These are phyloP conservation scores for Diceros bicornis DNA, from an alignment of 2,797 vertebrate genomes.

Conservation along the genomic window DNA sequence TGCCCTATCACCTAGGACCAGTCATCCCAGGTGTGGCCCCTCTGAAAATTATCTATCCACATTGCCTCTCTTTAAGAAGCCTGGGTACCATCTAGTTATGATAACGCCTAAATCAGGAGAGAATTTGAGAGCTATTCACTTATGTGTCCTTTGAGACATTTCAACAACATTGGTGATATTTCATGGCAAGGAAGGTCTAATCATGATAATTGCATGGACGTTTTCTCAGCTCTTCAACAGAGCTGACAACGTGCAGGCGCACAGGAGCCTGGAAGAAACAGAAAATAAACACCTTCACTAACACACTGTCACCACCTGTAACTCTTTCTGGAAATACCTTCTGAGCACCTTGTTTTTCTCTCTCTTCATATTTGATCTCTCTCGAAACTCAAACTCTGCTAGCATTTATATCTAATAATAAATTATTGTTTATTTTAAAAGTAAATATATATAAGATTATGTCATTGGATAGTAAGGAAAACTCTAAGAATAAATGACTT, in stretches of 20 bases:
- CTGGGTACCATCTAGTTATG: neutral
- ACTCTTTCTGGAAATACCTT: slow-evolving; percentile 1
- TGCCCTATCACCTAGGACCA: neutral
- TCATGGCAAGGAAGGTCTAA: neutral
- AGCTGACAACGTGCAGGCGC: neutral
- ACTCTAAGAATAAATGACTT: neutral
- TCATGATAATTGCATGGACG: neutral
- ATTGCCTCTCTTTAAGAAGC: neutral
- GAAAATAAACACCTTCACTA: neutral
- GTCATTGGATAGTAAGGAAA: neutral
- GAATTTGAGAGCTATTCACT: neutral
- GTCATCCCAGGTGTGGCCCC: neutral
- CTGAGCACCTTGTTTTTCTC: neutral
- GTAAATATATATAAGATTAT: neutral
- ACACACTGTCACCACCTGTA: neutral
- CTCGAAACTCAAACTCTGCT: neutral
- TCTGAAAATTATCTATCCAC: neutral
- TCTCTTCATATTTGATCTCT: neutral
- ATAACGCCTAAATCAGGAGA: neutral
- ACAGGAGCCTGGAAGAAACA: neutral
- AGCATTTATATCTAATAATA: neutral
- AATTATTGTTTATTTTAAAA: neutral
- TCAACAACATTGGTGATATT: neutral
- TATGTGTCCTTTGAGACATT: neutral
- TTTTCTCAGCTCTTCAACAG: slow-evolving; percentile 42